Conservation (phyloP, 2,888 invertebrate genomes). For the Cyclophora punctaria region DNA sequence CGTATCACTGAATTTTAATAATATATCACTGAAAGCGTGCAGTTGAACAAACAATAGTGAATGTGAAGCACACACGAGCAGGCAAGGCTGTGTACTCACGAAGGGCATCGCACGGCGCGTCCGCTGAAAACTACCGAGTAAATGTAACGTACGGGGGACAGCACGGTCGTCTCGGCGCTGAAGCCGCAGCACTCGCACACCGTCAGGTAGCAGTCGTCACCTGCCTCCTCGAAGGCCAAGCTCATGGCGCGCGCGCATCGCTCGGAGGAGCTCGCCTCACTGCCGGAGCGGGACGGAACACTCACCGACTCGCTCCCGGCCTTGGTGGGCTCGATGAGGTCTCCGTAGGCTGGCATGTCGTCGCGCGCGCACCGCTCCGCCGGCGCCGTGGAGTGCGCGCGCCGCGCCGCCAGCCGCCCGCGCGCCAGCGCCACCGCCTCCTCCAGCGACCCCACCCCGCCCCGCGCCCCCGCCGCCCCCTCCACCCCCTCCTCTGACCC, state of each 20-base stretch:
- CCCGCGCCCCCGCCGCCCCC: constrained; percentile 58
- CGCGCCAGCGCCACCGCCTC: constrained; percentile 68
- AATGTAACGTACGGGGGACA: constrained; percentile 70
- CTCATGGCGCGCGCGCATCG: constrained; percentile 72
- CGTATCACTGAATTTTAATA: too few species aligned
- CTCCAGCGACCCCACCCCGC: constrained; percentile 68
- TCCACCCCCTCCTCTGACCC: constrained; percentile 57
- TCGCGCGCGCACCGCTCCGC: constrained; percentile 55
- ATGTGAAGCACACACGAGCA: constrained; percentile 44
- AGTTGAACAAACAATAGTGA: constrained; percentile 36
- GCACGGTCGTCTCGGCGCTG: constrained; percentile 67
- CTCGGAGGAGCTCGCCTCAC: constrained; percentile 50
- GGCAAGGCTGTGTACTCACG: constrained; percentile 62
- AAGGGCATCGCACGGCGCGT: constrained; percentile 56
- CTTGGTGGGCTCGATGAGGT: constrained; percentile 63
- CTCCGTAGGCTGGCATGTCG: constrained; percentile 71
- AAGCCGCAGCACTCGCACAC: constrained; percentile 75
- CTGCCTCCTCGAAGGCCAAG: constrained; percentile 70
- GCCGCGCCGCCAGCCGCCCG: constrained; percentile 55
- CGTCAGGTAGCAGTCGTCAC: constrained; percentile 64
- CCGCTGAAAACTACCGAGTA: constrained; percentile 63
- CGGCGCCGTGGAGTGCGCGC: constrained; percentile 33
- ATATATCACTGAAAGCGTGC: constrained; percentile 19
- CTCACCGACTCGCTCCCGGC: constrained; percentile 52
- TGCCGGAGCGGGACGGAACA: constrained; percentile 33